Evolutionary conservation across 2,797 vertebrate genomes (phyloP), one percentile per base, ranked within the genome.

Genomic region (Arctocebus calabarensis): DNA sequence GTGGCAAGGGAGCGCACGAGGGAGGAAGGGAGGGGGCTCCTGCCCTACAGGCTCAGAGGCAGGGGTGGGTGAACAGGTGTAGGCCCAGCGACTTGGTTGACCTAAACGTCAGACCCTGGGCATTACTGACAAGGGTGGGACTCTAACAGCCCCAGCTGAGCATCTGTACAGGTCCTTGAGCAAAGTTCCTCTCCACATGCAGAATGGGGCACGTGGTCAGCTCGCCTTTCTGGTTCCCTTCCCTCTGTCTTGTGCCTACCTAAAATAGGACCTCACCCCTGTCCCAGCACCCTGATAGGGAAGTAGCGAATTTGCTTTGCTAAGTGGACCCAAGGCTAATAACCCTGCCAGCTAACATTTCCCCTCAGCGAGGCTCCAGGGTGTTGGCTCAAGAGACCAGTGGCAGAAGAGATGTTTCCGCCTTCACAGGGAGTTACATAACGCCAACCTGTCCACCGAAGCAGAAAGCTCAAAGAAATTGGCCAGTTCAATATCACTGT

Each of bases 1-100:
- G 19, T 34, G 37, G 16, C 1, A 1, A 83, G 59, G 71, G 37
- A 74, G 3, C 2, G 5, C 2, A 0, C 2, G 3, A 25, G 27
- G 82, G 74, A 16, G 48, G 19, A 3, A 2, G 14, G 29, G 3
- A 7, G 7, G 3, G 57, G 32, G 20, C 17, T 12, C 73, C 40
- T 45, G 40, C 19, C 48, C 6, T 1, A 3, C 8, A 20, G 45
- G 57, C 7, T 14, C 11, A 57, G 84, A 48, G 7, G 29, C 27
- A 5, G 40, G 45, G 34, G 29, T 1, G 17, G 37, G 25, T 17
- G 29, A n/a, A 43, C 10, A 61, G 25, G 25, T 13, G 2, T 14
- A 27, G 71, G 10, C 70, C 27, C 22, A 2, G 23, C 0, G 2
- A 61, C n/a, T 45, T 61, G 52, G 48, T 25, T 32, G 29, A 29